phyloP scores from a whole-genome alignment of 2,888 invertebrate species.

The Drosophila lutescens region DNA sequence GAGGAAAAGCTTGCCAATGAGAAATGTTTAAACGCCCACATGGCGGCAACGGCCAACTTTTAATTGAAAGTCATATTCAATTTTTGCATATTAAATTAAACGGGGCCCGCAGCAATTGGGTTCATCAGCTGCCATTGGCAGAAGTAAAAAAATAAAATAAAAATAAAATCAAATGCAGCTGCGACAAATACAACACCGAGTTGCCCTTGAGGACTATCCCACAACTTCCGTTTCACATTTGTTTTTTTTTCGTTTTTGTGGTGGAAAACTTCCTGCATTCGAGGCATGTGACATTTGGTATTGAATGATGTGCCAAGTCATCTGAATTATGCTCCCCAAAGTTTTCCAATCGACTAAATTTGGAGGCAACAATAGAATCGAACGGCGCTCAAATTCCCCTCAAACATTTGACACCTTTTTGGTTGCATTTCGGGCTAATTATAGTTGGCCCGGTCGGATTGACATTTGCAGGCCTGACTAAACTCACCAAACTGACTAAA shows the following conservation, averaged over 20 bases:
- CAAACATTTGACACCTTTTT: conserved; percentile 47
- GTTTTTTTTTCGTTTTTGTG: conserved; percentile 19
- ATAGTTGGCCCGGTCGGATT: conserved; percentile 56
- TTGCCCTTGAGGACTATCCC: conserved; percentile 70
- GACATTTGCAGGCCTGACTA: conserved; percentile 66
- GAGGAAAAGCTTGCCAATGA: conserved; percentile 30
- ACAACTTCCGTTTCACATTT: conserved; percentile 60
- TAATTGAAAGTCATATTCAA: conserved; percentile 78
- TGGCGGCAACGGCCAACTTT: conserved; percentile 51
- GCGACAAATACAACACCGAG: neutral
- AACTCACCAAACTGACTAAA: conserved; percentile 12
- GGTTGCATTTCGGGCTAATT: conserved; percentile 58
- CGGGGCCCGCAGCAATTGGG: conserved; percentile 43
- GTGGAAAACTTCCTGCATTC: conserved; percentile 67
- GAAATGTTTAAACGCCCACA: conserved; percentile 35
- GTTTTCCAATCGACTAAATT: conserved; percentile 66
- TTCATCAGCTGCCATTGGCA: conserved; percentile 34
- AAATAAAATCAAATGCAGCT: conserved; percentile 8
- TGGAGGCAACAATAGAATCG: conserved; percentile 38
- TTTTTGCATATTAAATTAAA: conserved; percentile 74
- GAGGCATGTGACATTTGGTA: conserved; percentile 33
- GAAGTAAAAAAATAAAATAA: conserved; percentile 2
- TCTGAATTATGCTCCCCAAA: conserved; percentile 63
- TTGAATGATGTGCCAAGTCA: conserved; percentile 56
- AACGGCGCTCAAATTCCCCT: neutral